Conservation (phyloP, 2,797 vertebrate genomes). For the Acanthopagrus latus region DNA sequence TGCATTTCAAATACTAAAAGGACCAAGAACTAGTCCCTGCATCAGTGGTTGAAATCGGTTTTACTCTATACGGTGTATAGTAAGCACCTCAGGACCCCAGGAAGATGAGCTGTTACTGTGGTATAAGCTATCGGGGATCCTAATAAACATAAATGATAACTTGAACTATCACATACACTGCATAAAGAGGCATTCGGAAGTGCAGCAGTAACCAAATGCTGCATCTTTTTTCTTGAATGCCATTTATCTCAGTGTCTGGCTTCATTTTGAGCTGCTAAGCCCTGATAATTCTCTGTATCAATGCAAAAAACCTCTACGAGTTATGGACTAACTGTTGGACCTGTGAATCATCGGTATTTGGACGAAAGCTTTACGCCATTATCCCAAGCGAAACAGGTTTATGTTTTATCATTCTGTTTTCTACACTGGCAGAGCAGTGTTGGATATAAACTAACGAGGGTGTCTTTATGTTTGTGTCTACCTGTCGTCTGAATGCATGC, state of each 20-base stretch:
- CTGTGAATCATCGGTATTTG: slow-evolving; percentile 31
- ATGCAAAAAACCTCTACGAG: not conserved
- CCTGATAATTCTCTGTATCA: slow-evolving; percentile 24
- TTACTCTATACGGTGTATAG: slow-evolving; percentile 35
- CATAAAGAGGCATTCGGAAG: slow-evolving; percentile 57
- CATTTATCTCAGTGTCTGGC: slow-evolving; percentile 52
- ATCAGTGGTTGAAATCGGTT: slow-evolving; percentile 72
- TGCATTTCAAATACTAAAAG: slow-evolving; percentile 41
- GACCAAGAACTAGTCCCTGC: slow-evolving; percentile 18
- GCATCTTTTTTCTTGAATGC: slow-evolving; percentile 46
- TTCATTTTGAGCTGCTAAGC: slow-evolving; percentile 45
- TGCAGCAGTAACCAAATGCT: slow-evolving; percentile 17
- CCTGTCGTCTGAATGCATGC: not conserved
- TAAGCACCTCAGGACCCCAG: slow-evolving; percentile 37
- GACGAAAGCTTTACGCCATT: slow-evolving; percentile 20
- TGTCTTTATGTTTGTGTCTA: slow-evolving; percentile 1
- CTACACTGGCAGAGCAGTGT: not conserved
- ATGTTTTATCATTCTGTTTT: slow-evolving; percentile 12
- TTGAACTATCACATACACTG: slow-evolving; percentile 25
- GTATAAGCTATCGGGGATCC: slow-evolving; percentile 37
- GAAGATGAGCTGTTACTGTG: slow-evolving; percentile 15
- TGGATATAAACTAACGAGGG: not conserved
- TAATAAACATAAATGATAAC: not conserved
- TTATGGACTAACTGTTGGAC: slow-evolving; percentile 40
- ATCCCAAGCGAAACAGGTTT: slow-evolving; percentile 39